These are phyloP conservation scores for Osedax frankpressi DNA, from an alignment of 2,888 invertebrate species.

Conservation along the genomic window DNA sequence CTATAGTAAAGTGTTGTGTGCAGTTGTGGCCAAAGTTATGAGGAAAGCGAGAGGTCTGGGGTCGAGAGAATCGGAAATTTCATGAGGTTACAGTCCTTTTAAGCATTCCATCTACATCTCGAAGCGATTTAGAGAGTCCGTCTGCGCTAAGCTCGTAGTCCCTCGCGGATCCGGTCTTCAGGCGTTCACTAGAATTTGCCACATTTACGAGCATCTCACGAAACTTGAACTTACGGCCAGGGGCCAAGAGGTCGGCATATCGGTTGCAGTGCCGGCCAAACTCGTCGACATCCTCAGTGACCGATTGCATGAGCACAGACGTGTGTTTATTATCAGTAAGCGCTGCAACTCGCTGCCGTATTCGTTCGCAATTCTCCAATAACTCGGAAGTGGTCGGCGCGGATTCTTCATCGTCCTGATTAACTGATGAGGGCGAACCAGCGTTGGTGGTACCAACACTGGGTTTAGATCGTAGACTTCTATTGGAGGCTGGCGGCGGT, in stretches of 20 bases:
- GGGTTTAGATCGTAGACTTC: neutral
- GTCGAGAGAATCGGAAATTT: too few relatives aligned
- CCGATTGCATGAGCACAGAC: constrained; percentile 62
- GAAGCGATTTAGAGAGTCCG: neutral
- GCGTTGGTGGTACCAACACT: neutral
- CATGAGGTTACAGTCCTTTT: neutral
- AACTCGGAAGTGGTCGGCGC: neutral
- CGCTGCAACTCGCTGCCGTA: neutral
- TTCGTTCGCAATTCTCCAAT: neutral
- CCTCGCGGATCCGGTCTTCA: constrained; percentile 33
- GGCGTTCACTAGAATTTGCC: constrained; percentile 29
- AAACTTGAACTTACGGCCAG: constrained; percentile 76
- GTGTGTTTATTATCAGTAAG: constrained; percentile 37
- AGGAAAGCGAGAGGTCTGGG: too few relatives aligned
- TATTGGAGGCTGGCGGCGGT: too few relatives aligned
- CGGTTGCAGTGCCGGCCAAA: constrained; percentile 62
- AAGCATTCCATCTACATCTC: neutral
- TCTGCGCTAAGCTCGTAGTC: constrained; percentile 2
- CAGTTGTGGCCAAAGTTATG: too few relatives aligned
- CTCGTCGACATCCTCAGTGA: constrained; percentile 65
- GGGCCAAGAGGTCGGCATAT: constrained; percentile 69
- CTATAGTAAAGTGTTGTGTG: too few relatives aligned
- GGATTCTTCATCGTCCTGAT: too few relatives aligned
- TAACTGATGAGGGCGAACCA: neutral
- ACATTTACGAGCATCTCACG: constrained; percentile 49